Evolutionary conservation across 2,113 vertebrate genomes (phyloP).

Genomic region (Spea bombifrons): DNA sequence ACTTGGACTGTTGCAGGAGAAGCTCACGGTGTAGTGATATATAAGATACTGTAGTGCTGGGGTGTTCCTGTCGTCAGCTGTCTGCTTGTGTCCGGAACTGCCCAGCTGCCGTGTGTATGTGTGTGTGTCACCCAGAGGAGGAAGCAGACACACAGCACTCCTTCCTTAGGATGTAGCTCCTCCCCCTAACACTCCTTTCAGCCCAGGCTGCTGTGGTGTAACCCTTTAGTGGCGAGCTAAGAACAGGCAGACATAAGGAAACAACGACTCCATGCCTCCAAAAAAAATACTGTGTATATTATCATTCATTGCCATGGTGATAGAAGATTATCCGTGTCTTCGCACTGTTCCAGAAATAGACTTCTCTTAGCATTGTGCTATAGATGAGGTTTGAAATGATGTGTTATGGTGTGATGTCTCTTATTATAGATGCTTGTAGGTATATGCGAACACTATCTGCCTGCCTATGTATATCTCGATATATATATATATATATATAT

Average conservation of each 20-base stretch:
- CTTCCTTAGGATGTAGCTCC: constrained; percentile 25
- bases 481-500: too few relatives aligned
- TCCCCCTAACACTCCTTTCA: constrained; percentile 12
- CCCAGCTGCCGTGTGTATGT: background rate
- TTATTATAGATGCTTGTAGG: background rate
- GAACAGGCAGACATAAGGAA: too few relatives aligned
- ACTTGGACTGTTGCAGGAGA: background rate
- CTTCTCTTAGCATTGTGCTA: too few relatives aligned
- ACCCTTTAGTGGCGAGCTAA: constrained; percentile 8
- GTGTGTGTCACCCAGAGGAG: constrained; percentile 4
- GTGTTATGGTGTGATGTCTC: background rate
- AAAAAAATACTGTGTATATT: too few relatives aligned
- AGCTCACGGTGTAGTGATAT: background rate
- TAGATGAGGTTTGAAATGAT: too few relatives aligned
- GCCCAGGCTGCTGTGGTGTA: background rate
- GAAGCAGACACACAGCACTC: constrained; percentile 34
- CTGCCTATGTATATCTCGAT: too few relatives aligned
- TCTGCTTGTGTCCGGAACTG: constrained; percentile 25
- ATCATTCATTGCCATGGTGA: too few relatives aligned
- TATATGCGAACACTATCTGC: too few relatives aligned
- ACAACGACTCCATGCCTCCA: too few relatives aligned
- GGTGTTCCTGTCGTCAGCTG: background rate
- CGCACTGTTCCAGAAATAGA: too few relatives aligned
- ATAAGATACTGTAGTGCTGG: background rate
- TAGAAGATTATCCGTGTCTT: too few relatives aligned